Evolutionary conservation across 1,140 invertebrate species (phyloP).

Genomic region (Cyrtorhinus lividipennis): DNA sequence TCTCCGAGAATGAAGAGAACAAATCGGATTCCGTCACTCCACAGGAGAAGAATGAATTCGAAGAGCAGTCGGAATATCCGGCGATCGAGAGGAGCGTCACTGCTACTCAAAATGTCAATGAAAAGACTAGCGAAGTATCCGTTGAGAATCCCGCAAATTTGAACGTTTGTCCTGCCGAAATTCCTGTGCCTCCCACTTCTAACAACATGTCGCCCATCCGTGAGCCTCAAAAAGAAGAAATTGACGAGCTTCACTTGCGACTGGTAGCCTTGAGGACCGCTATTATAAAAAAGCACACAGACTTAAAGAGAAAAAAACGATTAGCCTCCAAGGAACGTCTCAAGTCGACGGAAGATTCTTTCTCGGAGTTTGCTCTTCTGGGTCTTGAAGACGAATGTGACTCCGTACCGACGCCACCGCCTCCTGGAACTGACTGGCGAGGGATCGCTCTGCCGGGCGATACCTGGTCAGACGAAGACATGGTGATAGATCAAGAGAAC

Average conservation of each 20-base stretch:
- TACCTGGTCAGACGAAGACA: not conserved
- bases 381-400: not conserved
- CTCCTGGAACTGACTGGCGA: not conserved
- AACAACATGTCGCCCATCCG: not conserved
- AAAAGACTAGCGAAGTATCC: not conserved
- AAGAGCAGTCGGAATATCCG: not conserved
- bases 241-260: conserved; percentile 10
- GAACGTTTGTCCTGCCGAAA: not conserved
- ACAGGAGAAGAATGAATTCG: not conserved
- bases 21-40: not conserved
- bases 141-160: not conserved
- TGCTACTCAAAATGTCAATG: no score
- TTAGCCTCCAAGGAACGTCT: not conserved
- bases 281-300: conserved; percentile 12
- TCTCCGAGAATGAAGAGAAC: not conserved
- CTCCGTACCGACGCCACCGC: not conserved
- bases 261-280: conserved; percentile 16
- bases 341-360: not conserved
- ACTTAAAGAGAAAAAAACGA: conserved; percentile 10
- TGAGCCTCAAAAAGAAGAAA: conserved; percentile 11
- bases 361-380: conserved; percentile 5
- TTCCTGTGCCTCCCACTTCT: not conserved
- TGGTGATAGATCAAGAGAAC: not conserved
- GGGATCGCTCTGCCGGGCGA: not conserved
- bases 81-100: not conserved